Conservation (phyloP, 2,888 invertebrate genomes). For the Drosophila tanythrix region DNA sequence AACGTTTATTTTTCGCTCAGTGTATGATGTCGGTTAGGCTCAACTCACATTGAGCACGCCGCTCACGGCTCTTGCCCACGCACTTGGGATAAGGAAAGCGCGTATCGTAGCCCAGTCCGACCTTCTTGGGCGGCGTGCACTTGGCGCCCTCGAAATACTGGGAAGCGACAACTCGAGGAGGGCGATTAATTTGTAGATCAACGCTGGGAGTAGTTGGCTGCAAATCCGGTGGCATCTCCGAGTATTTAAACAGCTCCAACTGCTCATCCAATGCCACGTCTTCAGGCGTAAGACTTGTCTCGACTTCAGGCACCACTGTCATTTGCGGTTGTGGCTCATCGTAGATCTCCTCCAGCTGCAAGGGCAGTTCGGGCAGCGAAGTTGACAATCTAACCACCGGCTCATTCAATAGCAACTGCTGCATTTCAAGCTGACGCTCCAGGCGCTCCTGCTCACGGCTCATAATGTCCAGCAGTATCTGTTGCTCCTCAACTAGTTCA, state of each 20-base stretch:
- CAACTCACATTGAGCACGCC: conserved; percentile 48
- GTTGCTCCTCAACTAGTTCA: conserved; percentile 49
- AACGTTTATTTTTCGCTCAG: not conserved
- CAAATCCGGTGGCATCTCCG: not conserved
- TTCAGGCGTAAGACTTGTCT: no score
- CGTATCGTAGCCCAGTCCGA: conserved; percentile 48
- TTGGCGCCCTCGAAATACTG: not conserved
- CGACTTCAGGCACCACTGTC: not conserved
- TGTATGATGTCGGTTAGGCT: not conserved
- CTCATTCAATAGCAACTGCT: not conserved
- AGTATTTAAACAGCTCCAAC: fast-evolving
- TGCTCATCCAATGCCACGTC: not conserved
- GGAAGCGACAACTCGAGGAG: no score
- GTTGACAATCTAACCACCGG: not conserved
- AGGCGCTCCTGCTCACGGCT: conserved; percentile 25
- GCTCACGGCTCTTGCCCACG: conserved; percentile 18
- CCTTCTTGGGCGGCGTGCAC: conserved; percentile 27
- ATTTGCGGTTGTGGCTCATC: not conserved
- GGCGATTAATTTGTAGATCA: not conserved
- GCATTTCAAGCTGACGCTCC: conserved; percentile 10
- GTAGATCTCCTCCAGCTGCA: not conserved
- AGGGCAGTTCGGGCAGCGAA: not conserved
- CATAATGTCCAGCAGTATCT: conserved; percentile 23
- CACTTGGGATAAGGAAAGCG: conserved; percentile 49
- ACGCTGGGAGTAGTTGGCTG: not conserved